Evolutionary conservation across 2,797 vertebrate genomes (phyloP).

Genomic region (Phoebastria nigripes): DNA sequence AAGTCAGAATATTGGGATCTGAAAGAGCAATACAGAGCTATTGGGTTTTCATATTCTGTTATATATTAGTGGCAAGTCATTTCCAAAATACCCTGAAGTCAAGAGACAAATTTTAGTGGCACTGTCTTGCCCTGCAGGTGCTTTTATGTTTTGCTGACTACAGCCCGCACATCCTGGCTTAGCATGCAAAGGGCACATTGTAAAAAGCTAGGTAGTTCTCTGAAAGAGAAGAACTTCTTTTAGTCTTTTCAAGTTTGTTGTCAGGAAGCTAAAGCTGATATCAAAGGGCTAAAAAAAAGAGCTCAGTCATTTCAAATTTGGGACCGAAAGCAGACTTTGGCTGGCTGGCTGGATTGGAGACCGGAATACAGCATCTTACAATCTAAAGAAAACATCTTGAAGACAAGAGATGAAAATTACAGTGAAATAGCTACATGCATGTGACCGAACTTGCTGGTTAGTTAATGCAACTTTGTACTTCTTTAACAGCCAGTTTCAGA

Average conservation of each 20-base stretch:
- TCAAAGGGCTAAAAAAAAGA: not conserved
- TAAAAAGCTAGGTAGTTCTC: not conserved
- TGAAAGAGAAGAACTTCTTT: not conserved
- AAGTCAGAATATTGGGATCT: not conserved
- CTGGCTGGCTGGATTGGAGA: not conserved
- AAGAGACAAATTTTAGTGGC: not conserved
- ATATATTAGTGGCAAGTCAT: not conserved
- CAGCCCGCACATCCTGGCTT: not conserved
- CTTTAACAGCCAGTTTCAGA: not conserved
- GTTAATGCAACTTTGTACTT: not conserved
- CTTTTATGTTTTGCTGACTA: not conserved
- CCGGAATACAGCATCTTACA: not conserved
- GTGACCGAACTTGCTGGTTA: not conserved
- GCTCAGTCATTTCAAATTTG: not conserved
- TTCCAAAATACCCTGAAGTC: not conserved
- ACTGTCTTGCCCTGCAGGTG: not conserved
- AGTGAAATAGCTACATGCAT: not conserved
- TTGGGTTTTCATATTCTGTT: not conserved
- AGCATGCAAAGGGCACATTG: not conserved
- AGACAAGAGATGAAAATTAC: not conserved
- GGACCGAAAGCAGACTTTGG: not conserved
- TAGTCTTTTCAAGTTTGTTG: not conserved
- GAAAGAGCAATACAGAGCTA: not conserved
- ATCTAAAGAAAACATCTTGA: not conserved
- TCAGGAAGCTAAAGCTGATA: not conserved